A percentile compares a stretch with the other conserved stretches of the same genome.
These are phyloP conservation scores for Tragulus kanchil DNA, from an alignment of 2,113 vertebrate genomes.

Conservation along the genomic window DNA sequence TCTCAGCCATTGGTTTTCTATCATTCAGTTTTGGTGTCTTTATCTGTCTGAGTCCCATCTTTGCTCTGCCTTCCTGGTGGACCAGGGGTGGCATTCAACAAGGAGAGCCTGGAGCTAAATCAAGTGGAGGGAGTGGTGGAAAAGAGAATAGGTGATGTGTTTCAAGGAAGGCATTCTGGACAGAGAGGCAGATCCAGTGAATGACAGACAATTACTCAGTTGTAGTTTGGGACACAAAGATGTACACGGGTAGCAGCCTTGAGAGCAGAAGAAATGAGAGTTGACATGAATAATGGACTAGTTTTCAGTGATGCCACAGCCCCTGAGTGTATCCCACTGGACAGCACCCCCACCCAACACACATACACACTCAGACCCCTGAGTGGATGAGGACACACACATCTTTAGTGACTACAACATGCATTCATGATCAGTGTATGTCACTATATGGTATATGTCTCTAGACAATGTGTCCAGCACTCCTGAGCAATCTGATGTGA, in stretches of 20 bases:
- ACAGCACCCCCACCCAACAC: rapidly evolving
- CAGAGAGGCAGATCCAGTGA: not conserved
- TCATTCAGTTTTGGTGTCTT: not conserved
- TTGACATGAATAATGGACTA: not conserved
- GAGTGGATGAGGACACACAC: not conserved
- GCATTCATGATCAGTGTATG: not conserved
- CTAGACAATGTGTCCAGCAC: not conserved
- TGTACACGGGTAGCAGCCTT: not conserved
- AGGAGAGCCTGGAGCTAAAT: not conserved
- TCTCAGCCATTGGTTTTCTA: not conserved
- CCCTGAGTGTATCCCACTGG: not conserved
- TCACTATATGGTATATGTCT: not conserved
- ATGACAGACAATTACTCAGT: not conserved
- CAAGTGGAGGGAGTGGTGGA: not conserved
- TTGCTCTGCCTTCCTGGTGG: not conserved
- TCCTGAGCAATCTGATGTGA: not conserved
- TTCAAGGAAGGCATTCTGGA: not conserved
- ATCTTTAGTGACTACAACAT: not conserved
- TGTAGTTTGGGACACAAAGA: not conserved
- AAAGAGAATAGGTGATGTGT: not conserved
- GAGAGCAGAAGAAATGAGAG: not conserved
- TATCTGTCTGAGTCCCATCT: not conserved
- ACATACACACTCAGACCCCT: not conserved
- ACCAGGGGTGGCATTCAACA: not conserved
- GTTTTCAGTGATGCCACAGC: not conserved